These are phyloP conservation scores for Notolabrus celidotus DNA, from an alignment of 2,797 vertebrate species.

Conservation along the genomic window DNA sequence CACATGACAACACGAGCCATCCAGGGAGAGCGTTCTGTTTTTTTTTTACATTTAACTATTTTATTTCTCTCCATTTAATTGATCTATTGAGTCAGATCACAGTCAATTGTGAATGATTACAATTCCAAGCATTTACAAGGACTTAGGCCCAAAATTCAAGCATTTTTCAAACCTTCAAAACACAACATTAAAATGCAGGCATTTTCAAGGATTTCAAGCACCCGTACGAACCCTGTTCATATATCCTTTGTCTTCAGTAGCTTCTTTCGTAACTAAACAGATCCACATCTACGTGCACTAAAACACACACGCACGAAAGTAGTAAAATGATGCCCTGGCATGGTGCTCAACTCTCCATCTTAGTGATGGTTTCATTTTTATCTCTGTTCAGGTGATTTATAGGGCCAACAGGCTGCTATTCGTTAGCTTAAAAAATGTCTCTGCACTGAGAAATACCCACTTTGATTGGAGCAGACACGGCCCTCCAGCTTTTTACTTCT, in stretches of 20 bases:
- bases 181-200: too few relatives aligned
- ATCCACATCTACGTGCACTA: slow-evolving; percentile 20
- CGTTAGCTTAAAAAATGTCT: slow-evolving; percentile 80
- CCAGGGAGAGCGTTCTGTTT: too few relatives aligned
- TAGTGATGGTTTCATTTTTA: slow-evolving; percentile 81
- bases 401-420: slow-evolving; percentile 72
- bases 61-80: too few relatives aligned
- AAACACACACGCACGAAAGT: slow-evolving; percentile 43
- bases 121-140: too few relatives aligned
- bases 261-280: slow-evolving; percentile 8
- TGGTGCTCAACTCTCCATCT: slow-evolving; percentile 69
- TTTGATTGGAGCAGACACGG: slow-evolving; percentile 76
- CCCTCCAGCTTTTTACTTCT: slow-evolving; percentile 58
- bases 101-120: too few relatives aligned
- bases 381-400: slow-evolving; percentile 82
- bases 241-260: slow-evolving; percentile 4
- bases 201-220: too few relatives aligned
- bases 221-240: too few relatives aligned
- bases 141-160: too few relatives aligned
- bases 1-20: too few relatives aligned
- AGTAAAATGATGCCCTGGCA: slow-evolving; percentile 71
- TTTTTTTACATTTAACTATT: too few relatives aligned
- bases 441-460: slow-evolving; percentile 70
- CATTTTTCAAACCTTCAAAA: too few relatives aligned
- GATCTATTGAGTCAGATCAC: too few relatives aligned